Conservation (phyloP, 2,113 vertebrate genomes). For the Melanerpes formicivorus region DNA sequence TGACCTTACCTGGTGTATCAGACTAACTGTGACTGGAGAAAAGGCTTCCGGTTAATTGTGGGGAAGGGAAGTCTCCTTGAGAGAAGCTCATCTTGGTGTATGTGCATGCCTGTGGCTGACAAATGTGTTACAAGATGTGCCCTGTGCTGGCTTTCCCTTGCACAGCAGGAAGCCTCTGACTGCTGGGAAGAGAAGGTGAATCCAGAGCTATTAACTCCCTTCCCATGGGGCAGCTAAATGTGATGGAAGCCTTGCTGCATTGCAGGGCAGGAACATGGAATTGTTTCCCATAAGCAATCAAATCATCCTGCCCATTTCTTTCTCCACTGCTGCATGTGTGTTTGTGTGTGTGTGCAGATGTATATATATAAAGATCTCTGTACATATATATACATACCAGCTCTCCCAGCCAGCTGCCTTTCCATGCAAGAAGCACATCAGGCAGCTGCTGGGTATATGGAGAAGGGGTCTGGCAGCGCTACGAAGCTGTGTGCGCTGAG, state of each 20-base stretch:
- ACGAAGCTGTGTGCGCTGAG: background rate
- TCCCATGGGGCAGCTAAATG: conserved; percentile 5
- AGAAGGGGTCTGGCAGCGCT: background rate
- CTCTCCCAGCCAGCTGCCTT: conserved; percentile 15
- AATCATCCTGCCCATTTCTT: background rate
- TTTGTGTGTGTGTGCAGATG: background rate
- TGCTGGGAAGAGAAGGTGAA: conserved; percentile 4
- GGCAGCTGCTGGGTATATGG: background rate
- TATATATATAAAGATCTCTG: background rate
- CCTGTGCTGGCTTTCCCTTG: background rate
- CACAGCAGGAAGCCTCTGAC: background rate
- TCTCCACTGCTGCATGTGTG: conserved; percentile 14
- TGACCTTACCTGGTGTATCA: background rate
- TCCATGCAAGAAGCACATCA: background rate
- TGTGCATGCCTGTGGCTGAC: conserved; percentile 48
- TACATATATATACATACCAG: background rate
- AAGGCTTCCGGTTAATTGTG: background rate
- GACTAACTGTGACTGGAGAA: conserved; percentile 27
- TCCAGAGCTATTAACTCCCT: background rate
- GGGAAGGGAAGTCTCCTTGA: background rate
- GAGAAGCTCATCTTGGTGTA: background rate
- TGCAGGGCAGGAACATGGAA: background rate
- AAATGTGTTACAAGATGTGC: background rate
- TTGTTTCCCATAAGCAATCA: background rate
- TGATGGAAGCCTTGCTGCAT: background rate